A percentile compares a stretch with the other conserved stretches of the same genome.
Conservation (phyloP, 2,888 invertebrate genomes). For the Operophtera brumata region DNA sequence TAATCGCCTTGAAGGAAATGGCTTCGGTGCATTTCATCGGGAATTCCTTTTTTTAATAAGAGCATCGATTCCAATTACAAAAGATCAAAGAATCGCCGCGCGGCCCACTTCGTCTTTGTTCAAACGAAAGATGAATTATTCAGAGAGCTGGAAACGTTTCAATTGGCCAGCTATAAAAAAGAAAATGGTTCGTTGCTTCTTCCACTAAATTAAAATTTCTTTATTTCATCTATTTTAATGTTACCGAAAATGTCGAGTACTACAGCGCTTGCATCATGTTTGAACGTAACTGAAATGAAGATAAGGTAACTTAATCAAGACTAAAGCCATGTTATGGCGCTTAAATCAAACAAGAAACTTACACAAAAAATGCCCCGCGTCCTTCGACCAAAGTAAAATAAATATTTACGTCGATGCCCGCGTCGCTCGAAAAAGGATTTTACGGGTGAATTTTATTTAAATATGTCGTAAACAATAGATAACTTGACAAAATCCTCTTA, state of each 20-base stretch:
- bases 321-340: neutral
- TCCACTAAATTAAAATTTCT: slow-evolving; percentile 77
- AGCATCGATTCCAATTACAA: slow-evolving; percentile 82
- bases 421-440: no score
- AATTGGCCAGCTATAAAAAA: slow-evolving; percentile 81
- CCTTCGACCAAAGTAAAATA: no score
- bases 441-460: no score
- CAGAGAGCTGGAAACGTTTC: slow-evolving; percentile 81
- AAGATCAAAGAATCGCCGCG: slow-evolving; percentile 81
- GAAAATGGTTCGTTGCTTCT: slow-evolving; percentile 78
- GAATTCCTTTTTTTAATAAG: slow-evolving; percentile 80
- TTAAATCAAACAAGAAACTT: no score
- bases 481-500: no score
- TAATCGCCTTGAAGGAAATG: slow-evolving; percentile 75
- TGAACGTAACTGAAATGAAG: neutral
- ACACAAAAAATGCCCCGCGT: no score
- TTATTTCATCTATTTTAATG: slow-evolving; percentile 68
- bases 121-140: slow-evolving; percentile 81
- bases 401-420: no score
- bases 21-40: slow-evolving; percentile 78
- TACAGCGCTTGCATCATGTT: neutral
- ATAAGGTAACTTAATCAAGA: neutral
- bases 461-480: no score
- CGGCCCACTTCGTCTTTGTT: slow-evolving; percentile 81
- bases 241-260: slow-evolving; percentile 39